Conservation (phyloP, 2,113 vertebrate genomes). For the cattle (Bos taurus) region ARS-UCD2.0 NC_037336.1:31376001-31376500, state of each 20-base stretch:
- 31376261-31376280: not conserved
- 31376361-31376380: not conserved
- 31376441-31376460: not conserved
- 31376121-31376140: not conserved
- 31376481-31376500: not conserved
- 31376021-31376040: slow-evolving; percentile 1
- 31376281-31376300: not conserved
- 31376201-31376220: not conserved
- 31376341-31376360: not conserved
- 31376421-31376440: not conserved
- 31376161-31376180: not conserved
- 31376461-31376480: not conserved
- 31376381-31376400: not conserved
- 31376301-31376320: not conserved
- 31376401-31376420: not conserved
- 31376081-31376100: not conserved
- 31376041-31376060: not conserved
- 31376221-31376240: not conserved
- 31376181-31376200: not conserved
- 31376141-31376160: not conserved
- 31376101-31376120: not conserved
- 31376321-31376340: not conserved
- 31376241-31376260: not conserved
- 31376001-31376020: not conserved
- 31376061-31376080: not conserved